A percentile compares a stretch with the other conserved stretches of the same genome.
Conservation (phyloP, 2,113 vertebrate species). For the Gasterosteus aculeatus region DNA sequence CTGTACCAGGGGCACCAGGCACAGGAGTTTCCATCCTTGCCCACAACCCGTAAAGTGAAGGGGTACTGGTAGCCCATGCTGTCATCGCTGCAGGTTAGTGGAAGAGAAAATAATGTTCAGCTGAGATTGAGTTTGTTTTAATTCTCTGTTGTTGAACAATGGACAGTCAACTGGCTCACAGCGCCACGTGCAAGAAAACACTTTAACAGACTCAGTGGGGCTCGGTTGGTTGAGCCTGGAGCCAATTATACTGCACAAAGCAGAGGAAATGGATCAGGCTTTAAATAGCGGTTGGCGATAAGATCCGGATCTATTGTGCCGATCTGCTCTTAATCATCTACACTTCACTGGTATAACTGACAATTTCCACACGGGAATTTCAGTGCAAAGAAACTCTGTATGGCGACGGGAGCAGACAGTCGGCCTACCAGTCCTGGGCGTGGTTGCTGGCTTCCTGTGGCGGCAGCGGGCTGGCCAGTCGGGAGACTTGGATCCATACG, state of each 20-base stretch:
- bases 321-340: conserved; percentile 4
- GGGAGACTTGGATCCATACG: conserved; percentile 96
- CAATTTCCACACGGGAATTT: background rate
- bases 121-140: background rate
- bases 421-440: conserved; percentile 91
- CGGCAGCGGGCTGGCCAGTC: conserved; percentile 95
- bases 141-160: background rate
- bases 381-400: background rate
- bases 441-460: conserved; percentile 99
- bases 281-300: background rate
- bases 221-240: background rate
- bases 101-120: background rate
- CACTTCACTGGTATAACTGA: background rate
- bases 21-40: conserved; percentile 96
- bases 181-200: background rate
- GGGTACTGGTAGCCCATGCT: conserved; percentile 99
- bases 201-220: background rate
- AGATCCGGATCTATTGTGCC: background rate
- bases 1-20: conserved; percentile 99
- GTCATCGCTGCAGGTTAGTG: conserved; percentile 88
- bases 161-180: background rate
- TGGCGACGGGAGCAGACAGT: background rate
- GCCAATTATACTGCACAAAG: background rate
- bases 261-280: background rate
- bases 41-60: conserved; percentile 94